phyloP scores from a whole-genome alignment of 1,140 invertebrate genomes.

The Hyles vespertilio region DNA sequence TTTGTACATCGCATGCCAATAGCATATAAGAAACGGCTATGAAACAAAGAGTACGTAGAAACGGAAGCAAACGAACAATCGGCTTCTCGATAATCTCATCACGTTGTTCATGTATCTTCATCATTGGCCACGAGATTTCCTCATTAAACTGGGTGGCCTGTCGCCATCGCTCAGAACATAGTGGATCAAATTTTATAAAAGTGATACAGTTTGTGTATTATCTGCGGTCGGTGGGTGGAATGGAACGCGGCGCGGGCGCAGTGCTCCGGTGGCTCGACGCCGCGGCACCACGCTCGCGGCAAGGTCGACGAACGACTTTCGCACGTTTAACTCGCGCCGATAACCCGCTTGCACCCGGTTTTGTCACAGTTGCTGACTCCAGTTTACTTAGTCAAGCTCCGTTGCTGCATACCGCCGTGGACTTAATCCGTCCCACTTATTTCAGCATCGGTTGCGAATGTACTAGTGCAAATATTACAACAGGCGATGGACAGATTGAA shows the following conservation, averaged over 20 bases:
- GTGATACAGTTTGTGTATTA: not conserved
- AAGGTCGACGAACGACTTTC: slow-evolving; percentile 74
- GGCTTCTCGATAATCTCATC: too few species aligned
- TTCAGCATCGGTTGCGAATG: too few species aligned
- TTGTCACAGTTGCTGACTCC: slow-evolving; percentile 24
- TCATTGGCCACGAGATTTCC: too few species aligned
- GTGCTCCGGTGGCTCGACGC: not conserved
- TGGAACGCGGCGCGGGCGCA: slow-evolving; percentile 52
- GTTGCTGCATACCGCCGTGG: slow-evolving; percentile 5
- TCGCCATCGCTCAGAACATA: too few species aligned
- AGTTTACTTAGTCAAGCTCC: slow-evolving; percentile 16
- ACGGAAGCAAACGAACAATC: too few species aligned
- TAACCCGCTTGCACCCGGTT: slow-evolving; percentile 26
- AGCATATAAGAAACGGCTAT: too few species aligned
- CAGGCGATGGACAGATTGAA: not conserved
- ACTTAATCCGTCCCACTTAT: not conserved
- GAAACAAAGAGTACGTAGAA: too few species aligned
- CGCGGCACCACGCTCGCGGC: slow-evolving; percentile 30
- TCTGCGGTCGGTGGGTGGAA: slow-evolving; percentile 47
- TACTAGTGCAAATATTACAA: not conserved
- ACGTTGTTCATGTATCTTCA: too few species aligned
- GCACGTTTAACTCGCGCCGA: slow-evolving; percentile 44
- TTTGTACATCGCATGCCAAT: too few species aligned
- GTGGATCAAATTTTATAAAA: not conserved
- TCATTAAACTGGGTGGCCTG: too few species aligned